Conservation (phyloP, 2,113 vertebrate species). For the Saccopteryx leptura region DNA sequence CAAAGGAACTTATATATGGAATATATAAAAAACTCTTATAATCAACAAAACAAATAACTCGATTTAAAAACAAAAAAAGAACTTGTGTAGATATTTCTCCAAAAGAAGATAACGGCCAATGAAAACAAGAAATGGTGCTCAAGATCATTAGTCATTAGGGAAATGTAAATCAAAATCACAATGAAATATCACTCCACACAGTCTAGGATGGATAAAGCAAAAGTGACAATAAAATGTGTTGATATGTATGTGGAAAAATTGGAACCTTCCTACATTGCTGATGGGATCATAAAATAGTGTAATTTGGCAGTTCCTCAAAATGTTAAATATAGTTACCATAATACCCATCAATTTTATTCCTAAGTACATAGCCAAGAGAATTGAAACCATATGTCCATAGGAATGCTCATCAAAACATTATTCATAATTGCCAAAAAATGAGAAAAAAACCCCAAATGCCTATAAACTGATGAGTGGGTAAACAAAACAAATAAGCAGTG, state of each 20-base stretch:
- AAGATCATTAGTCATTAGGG: background rate
- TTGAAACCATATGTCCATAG: no score
- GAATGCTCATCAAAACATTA: no score
- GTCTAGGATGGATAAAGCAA: background rate
- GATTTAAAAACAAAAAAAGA: no score
- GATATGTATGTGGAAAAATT: background rate
- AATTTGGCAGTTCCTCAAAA: background rate
- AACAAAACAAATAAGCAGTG: no score
- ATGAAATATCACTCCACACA: background rate
- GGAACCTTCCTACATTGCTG: background rate
- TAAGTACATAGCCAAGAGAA: background rate
- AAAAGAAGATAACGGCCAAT: background rate
- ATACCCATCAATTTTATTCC: background rate
- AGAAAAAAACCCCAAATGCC: no score
- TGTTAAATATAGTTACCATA: background rate
- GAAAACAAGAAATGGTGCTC: background rate
- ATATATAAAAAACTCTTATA: no score
- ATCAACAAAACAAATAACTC: background rate
- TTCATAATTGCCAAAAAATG: no score
- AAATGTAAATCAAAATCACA: background rate
- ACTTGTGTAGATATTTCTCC: no score
- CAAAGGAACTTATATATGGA: no score
- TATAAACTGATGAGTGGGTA: background rate
- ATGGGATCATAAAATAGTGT: background rate
- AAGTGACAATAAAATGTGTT: background rate